Conservation (phyloP, 2,797 vertebrate species). For the Chelonia mydas region DNA sequence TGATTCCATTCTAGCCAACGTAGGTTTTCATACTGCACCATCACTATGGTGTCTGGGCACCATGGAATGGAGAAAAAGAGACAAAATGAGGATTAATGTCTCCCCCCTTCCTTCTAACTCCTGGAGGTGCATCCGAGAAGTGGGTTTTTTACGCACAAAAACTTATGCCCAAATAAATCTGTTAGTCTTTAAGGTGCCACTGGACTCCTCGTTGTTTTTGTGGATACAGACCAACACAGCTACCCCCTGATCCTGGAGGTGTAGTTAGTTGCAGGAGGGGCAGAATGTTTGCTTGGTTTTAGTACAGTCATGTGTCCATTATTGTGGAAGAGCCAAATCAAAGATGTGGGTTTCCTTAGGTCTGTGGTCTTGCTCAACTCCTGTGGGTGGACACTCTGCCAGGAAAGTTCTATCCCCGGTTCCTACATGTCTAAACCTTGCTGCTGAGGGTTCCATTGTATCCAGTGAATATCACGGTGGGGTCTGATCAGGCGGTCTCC, state of each 20-base stretch:
- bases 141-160: too few species aligned
- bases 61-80: not conserved
- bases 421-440: fast-evolving
- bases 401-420: not conserved
- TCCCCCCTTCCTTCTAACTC: not conserved
- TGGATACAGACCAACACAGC: too few species aligned
- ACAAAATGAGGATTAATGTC: not conserved
- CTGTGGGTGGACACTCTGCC: fast-evolving
- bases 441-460: not conserved
- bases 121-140: not conserved
- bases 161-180: too few species aligned
- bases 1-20: not conserved
- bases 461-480: not conserved
- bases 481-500: not conserved
- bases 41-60: fast-evolving
- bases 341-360: not conserved
- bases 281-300: not conserved
- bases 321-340: fast-evolving
- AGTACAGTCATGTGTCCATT: not conserved
- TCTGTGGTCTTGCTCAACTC: not conserved
- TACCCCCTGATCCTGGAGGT: not conserved
- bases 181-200: too few species aligned
- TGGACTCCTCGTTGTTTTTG: too few species aligned
- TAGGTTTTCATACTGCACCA: not conserved
- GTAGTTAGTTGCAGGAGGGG: not conserved